phyloP scores from a whole-genome alignment of 2,113 vertebrate species.

The Eulemur rufifrons region DNA sequence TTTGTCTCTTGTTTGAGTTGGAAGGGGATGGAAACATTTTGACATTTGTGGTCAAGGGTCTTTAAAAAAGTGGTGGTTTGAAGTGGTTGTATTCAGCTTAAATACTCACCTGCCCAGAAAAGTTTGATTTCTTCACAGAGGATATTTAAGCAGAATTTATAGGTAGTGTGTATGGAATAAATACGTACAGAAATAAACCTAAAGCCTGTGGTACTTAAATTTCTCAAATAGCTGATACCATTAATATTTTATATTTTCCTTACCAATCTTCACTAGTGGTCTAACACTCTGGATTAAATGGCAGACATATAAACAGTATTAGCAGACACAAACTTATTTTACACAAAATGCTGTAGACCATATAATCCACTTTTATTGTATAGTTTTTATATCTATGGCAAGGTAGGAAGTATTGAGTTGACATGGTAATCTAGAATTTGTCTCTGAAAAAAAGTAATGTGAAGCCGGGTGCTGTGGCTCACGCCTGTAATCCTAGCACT shows the following conservation, averaged over 20 bases:
- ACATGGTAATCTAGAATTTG: not conserved
- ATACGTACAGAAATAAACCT: not conserved
- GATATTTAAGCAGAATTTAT: not conserved
- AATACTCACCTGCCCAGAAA: not conserved
- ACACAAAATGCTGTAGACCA: not conserved
- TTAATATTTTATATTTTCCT: not conserved
- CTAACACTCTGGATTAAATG: not conserved
- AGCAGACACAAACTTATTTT: constrained; percentile 2
- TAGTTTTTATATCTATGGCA: not conserved
- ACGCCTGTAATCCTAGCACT: no score
- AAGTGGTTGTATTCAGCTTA: not conserved
- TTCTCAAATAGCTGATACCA: not conserved
- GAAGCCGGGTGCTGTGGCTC: no score
- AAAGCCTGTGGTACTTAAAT: not conserved
- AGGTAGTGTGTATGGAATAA: not conserved
- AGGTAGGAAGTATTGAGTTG: not conserved
- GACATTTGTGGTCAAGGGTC: not conserved
- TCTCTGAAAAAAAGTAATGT: not conserved
- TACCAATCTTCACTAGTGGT: not conserved
- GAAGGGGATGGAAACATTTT: constrained; percentile 31
- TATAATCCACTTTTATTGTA: not conserved
- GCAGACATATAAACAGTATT: constrained; percentile 24
- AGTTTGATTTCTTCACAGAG: constrained; percentile 16
- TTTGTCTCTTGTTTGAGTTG: constrained; percentile 69
- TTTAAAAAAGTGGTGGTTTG: not conserved